These are phyloP conservation scores for Sebastes kiyomatsui DNA, from an alignment of 2,797 vertebrate genomes.

Conservation along the genomic window DNA sequence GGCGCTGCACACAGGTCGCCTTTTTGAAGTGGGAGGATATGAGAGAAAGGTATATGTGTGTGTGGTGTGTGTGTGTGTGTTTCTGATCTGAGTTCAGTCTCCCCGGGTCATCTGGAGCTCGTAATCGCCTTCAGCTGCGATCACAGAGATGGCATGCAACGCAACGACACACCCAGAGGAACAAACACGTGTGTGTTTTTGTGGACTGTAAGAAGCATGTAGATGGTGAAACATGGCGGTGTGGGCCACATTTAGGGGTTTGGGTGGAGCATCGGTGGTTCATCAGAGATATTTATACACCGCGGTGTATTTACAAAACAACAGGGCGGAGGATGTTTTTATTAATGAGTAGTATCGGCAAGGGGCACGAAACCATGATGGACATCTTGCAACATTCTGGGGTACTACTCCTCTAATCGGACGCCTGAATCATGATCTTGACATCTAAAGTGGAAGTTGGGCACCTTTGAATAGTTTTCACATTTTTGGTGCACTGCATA, in stretches of 20 bases:
- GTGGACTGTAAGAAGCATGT: slow-evolving; percentile 21
- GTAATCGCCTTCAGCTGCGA: slow-evolving; percentile 73
- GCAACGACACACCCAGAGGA: slow-evolving; percentile 69
- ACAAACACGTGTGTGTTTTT: slow-evolving; percentile 16
- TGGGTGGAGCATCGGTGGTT: slow-evolving; percentile 69
- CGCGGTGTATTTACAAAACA: slow-evolving; percentile 73
- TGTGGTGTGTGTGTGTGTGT: slow-evolving; percentile 6
- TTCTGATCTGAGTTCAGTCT: slow-evolving; percentile 39
- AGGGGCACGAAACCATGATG: slow-evolving; percentile 9
- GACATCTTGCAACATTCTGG: slow-evolving; percentile 36
- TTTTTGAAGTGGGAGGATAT: slow-evolving; percentile 47
- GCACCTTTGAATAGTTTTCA: background rate
- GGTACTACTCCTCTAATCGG: background rate
- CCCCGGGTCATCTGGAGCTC: slow-evolving; percentile 56
- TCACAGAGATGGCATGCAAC: slow-evolving; percentile 56
- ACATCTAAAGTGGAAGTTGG: background rate
- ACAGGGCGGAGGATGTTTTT: slow-evolving; percentile 51
- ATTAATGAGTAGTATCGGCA: slow-evolving; percentile 66
- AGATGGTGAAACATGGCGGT: slow-evolving; percentile 8
- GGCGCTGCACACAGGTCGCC: background rate
- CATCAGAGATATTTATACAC: slow-evolving; percentile 64
- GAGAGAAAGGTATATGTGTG: slow-evolving; percentile 42
- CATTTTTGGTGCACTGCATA: background rate
- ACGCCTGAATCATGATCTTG: background rate
- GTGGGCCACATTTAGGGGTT: slow-evolving; percentile 40